Evolutionary conservation across 53 echinoderm and acorn worm genomes (phyloP), one percentile per base, ranked within the genome.

Genomic region (Pentamera pediparva): DNA sequence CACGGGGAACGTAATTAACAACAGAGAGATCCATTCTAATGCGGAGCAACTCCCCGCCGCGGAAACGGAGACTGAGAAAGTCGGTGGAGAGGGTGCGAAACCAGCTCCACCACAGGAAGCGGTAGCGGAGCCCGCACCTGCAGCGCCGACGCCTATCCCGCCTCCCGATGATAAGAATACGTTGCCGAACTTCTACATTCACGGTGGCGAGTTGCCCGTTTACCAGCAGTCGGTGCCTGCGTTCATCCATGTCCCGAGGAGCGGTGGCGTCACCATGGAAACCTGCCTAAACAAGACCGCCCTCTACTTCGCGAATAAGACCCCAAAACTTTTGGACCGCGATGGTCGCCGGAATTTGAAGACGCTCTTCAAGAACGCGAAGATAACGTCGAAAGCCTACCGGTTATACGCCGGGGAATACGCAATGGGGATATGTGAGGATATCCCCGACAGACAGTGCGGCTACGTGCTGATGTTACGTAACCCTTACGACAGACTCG

Each of bases 381-480:
- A 67, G 18, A 43, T 67, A 15, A 67, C 67, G n/a, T 67, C 67
- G 9, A 67, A 67, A 7, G 67, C 45, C 2, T 67, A 67, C 39
- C 40, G 67, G 41, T 41, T 67, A 9, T 67, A 67, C 29, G 67
- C 39, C 10, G 67, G 67, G 4, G 67, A 67, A 18, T 39, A 43
- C 30, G 67, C 67, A 9, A 43, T 40, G 11, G 67, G 67, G 24
- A 67, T 67, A 8, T 67, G 67, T 29, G 67, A 67, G 30, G 39
- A 67, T 29, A 67, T 67, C 20, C 67, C 67, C 27, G 67, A 67
- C 27, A 67, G 47, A 67, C 30, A 67, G 17, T 67, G 67, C 45
- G 37, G 27, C 1, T 67, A 67, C 30, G 29, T 67, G 6, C 40
- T 29, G 12, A 24, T 67, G 25, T 17, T 67, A 29, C 22, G 67